A percentile compares a stretch with the other conserved stretches of the same genome.
Conservation (phyloP, 1,140 invertebrate species). For the Cydia amplana region DNA sequence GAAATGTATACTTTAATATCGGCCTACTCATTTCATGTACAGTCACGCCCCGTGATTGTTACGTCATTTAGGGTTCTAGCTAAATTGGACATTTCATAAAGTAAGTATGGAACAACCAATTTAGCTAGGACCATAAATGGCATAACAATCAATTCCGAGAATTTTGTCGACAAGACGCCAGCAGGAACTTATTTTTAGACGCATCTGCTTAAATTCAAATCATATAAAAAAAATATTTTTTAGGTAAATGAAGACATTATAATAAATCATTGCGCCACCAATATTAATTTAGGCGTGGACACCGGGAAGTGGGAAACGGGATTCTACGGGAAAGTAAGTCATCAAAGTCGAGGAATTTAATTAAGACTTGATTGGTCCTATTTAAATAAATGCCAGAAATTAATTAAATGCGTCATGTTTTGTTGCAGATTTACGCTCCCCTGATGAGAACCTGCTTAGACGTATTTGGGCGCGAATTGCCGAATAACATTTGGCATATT, state of each 20-base stretch:
- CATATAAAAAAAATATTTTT: slow-evolving; percentile 35
- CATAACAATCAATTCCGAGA: too few relatives aligned
- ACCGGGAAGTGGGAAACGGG: slow-evolving; percentile 59
- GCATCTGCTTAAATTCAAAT: too few relatives aligned
- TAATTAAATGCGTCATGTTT: slow-evolving; percentile 8
- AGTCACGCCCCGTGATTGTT: too few relatives aligned
- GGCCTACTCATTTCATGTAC: too few relatives aligned
- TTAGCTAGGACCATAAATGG: too few relatives aligned
- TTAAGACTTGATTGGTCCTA: slow-evolving; percentile 10
- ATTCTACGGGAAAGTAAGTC: slow-evolving; percentile 67
- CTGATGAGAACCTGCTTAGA: slow-evolving; percentile 69
- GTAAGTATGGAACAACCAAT: too few relatives aligned
- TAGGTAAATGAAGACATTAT: slow-evolving; percentile 70
- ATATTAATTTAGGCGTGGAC: slow-evolving; percentile 66
- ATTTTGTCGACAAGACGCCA: too few relatives aligned
- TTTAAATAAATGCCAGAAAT: slow-evolving; percentile 5
- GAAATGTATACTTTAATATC: too few relatives aligned
- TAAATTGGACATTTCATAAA: too few relatives aligned
- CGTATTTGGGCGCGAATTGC: slow-evolving; percentile 62
- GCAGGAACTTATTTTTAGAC: neutral
- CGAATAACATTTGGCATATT: slow-evolving; percentile 71
- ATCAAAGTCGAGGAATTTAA: slow-evolving; percentile 11
- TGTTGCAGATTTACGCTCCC: slow-evolving; percentile 61
- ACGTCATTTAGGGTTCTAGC: too few relatives aligned
- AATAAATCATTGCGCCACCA: slow-evolving; percentile 71